Evolutionary conservation across 2,888 invertebrate species (phyloP), one percentile per base, ranked within the genome.

Genomic region (Blastobasis adustella): DNA sequence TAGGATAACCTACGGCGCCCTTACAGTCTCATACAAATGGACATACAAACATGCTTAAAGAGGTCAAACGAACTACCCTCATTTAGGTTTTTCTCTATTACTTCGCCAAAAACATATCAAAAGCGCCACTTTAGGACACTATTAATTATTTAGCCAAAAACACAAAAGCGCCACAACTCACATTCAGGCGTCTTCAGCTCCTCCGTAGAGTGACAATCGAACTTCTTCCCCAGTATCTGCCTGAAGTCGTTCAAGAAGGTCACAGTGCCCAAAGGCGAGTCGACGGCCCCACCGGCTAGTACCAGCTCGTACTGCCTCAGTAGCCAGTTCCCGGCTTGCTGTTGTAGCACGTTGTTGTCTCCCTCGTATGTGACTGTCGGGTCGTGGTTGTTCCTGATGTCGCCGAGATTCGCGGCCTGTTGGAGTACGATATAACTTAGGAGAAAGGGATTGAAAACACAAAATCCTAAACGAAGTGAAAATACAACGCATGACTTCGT

Each of bases 351-450:
- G 79, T 95, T 97, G 83, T 98, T 98, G 82, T 98, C 97, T 0
- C 98, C 97, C 76, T 98, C 98, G 77, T 96, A 97, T 0, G 98
- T 98, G 51, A 95, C 94, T 44, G 94, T 94, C 0, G 97, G 94
- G 77, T 98, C 98, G 77, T 96, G 94, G 78, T 95, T 95, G 69
- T 93, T 93, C 7, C 96, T 90, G 55, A 98, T 87, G 58, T 95
- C 94, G 41, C 97, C 97, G 37, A 98, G 85, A 61, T 96, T 93
- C 10, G 96, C 91, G n/a, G 94, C 93, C 89, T 92, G 73, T 4
- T 56, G 49, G 49, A 9, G 2, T 23, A 23, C 3, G 23, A 3
- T 23, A 23, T 23, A 23, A 23, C 23, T 23, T 23, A 23, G 23
- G 23, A 23, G 23, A 23, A 23, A 23, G 23, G 23, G 3, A 23